Evolutionary conservation across 2,797 vertebrate species (phyloP).

Genomic region (Schizopygopsis pylzovi): DNA sequence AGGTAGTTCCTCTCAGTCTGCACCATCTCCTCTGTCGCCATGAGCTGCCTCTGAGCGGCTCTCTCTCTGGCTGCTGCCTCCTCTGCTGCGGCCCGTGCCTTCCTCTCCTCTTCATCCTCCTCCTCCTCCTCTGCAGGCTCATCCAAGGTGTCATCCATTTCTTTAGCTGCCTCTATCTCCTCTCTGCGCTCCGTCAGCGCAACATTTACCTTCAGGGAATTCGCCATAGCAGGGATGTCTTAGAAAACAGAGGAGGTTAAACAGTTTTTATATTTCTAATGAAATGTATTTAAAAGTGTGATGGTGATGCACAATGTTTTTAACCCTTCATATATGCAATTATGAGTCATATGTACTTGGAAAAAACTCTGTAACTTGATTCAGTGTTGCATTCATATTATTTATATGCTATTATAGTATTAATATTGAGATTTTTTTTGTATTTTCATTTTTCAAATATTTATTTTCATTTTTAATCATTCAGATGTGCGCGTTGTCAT

Average conservation of each 20-base stretch:
- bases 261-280: not conserved
- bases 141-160: slow-evolving; percentile 42
- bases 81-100: slow-evolving; percentile 62
- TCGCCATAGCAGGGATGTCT: slow-evolving; percentile 71
- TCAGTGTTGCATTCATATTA: not conserved
- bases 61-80: slow-evolving; percentile 68
- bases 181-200: slow-evolving; percentile 20
- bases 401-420: not conserved
- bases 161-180: slow-evolving; percentile 22
- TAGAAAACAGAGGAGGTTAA: slow-evolving; percentile 13
- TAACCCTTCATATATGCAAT: not conserved
- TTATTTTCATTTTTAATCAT: not conserved
- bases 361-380: not conserved
- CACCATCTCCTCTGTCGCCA: slow-evolving; percentile 86
- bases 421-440: not conserved
- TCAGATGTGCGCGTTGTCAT: not conserved
- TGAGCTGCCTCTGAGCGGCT: slow-evolving; percentile 77
- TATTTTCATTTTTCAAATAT: not conserved
- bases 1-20: slow-evolving; percentile 89
- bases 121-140: not conserved
- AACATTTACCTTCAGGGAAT: slow-evolving; percentile 60
- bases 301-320: not conserved
- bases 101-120: slow-evolving; percentile 52
- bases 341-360: not conserved
- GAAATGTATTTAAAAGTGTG: not conserved